Base-by-base conservation (phyloP, 2,797 vertebrate species). In the Balearica regulorum region DNA sequence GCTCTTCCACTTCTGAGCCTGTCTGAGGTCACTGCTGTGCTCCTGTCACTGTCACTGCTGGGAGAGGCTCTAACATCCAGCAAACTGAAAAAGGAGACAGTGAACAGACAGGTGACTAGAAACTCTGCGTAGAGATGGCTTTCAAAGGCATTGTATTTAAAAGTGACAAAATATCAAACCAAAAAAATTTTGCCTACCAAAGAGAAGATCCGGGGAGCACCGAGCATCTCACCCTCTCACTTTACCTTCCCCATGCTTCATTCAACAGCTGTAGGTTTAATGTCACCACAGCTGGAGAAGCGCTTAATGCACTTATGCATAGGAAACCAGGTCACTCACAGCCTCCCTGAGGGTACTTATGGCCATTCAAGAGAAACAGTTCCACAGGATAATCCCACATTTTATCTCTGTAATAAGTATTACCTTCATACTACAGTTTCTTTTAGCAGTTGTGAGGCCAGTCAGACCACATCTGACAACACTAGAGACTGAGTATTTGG, bases 261-360 rank as follows among this genome's bases (percentile, higher is more conserved):
- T 60, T 69, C 21, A 26, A 9, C 20, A 39, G 8, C 4, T 60
- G 44, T 37, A 64, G 55, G 26, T 22, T 57, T 37, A 25, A 33
- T 8, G 24, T 10, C 41, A 51, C 17, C 79, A 31, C 35, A 55
- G 75, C 44, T 81, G 37, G 25, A 12, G 18, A 39, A 53, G 9
- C 2, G 28, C 21, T 62, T 24, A 16, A 11, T 3, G 3, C 0
- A 2, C n/a, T 39, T 35, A 39, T 14, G 37, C 5, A 4, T 2
- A 58, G 49, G 77, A 76, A 8, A n/a, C 18, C 55, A 57, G 73
- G 1, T 33, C 44, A 46, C 16, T 18, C 24, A 14, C 31, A 26
- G 11, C 7, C 3, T 77, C 37, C n/a, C 49, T 21, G 15, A n/a
- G 11, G 31, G 10, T 10, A 33, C 11, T 83, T 80, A 28, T 61